phyloP scores from a whole-genome alignment of 2,888 invertebrate species.

The Eueremaeus valkanovi region DNA sequence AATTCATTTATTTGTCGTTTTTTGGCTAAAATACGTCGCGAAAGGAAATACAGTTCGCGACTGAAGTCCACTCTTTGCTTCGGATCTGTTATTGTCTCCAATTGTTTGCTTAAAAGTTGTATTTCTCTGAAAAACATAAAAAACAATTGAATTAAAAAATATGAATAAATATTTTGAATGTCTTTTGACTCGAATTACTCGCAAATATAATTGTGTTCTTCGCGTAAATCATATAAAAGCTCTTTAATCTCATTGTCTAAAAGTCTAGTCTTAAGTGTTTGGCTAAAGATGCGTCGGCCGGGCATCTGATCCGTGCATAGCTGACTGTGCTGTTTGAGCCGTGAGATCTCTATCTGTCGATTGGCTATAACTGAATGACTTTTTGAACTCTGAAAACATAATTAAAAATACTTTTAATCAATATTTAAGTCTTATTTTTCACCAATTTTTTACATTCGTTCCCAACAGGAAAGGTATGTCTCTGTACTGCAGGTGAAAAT shows the following conservation, averaged over 20 bases:
- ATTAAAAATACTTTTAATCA: too few relatives aligned
- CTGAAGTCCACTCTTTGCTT: background rate
- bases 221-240: background rate
- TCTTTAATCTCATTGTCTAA: slow-evolving; percentile 17
- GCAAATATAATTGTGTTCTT: slow-evolving; percentile 28
- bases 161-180: too few relatives aligned
- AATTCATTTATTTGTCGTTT: slow-evolving; percentile 12
- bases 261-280: background rate
- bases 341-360: background rate
- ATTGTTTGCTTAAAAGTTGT: slow-evolving; percentile 8
- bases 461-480: slow-evolving; percentile 22
- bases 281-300: background rate
- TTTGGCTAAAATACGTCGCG: slow-evolving; percentile 18
- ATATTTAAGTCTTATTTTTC: background rate
- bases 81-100: slow-evolving; percentile 4
- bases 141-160: too few relatives aligned
- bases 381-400: background rate
- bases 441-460: background rate
- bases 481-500: slow-evolving; percentile 12
- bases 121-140: too few relatives aligned
- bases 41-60: background rate
- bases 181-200: background rate
- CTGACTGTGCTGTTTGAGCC: slow-evolving; percentile 11
- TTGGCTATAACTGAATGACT: slow-evolving; percentile 22
- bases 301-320: background rate